Evolutionary conservation across 1,140 invertebrate genomes (phyloP), one percentile per base, ranked within the genome.

Genomic region (Ceratoteleas bidentatus): DNA sequence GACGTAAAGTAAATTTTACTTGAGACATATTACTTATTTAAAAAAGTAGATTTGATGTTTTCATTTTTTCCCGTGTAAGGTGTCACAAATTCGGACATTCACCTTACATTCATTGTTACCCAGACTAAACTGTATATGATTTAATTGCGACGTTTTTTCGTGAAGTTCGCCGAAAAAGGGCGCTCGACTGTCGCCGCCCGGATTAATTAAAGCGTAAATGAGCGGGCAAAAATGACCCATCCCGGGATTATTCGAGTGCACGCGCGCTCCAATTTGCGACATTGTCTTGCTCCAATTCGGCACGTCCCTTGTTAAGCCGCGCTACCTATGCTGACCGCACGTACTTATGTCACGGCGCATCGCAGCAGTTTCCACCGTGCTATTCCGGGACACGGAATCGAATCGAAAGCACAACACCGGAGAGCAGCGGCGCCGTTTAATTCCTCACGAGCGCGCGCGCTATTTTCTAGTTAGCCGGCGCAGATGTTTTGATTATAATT

Each of bases 261-360:
- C 66, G 54, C 61, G 68, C 61, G 61, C 61, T 60, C 56, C 76
- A 72, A 79, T 79, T 79, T 72, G 76, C 58, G 49, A 72, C 61
- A 61, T 72, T 79, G 76, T 79, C 76, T 79, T 72, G 76, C 49
- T 72, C 49, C 61, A 72, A 79, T 79, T 72, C 68, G 56, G 76
- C 75, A 78, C 75, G 75, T 78, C 47, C 60, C 34, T 65, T 65
- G 75, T 78, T 70, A 78, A 78, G 66, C 60, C 47, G 74, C 36
- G 57, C 57, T 77, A 58, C 74, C 52, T 77, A 58, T 11, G 60
- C 57, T 78, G 75, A 78, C 75, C 75, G 66, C 60, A 70, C 52
- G 75, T 78, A 65, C 75, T 78, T 66, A 60, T 72, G 66, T 66
- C 72, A 65, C 45, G 49, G 50, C n/a, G 74, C 58, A 62, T 60